Evolutionary conservation across 2,888 invertebrate species (phyloP).

Genomic region (Caenorhabditis japonica): DNA sequence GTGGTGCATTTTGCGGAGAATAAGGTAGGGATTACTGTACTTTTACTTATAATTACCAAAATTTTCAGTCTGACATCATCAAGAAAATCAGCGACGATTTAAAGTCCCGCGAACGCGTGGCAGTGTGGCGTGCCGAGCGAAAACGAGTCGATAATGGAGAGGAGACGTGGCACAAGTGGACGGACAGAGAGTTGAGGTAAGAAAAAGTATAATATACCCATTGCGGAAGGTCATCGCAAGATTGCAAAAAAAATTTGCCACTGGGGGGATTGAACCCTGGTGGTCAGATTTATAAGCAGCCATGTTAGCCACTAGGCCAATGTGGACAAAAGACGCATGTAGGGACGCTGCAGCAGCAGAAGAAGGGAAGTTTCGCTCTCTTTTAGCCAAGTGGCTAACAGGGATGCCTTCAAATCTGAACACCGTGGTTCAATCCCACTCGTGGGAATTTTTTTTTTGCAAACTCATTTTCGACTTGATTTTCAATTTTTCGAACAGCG

Average conservation of each 20-base stretch:
- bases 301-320: too few species aligned
- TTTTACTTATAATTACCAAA: not conserved
- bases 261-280: not conserved
- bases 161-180: conserved; percentile 44
- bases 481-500: too few species aligned
- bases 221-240: too few species aligned
- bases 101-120: conserved; percentile 31
- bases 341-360: not conserved
- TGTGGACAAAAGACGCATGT: not conserved
- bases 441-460: too few species aligned
- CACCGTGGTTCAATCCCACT: too few species aligned
- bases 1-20: conserved; percentile 48
- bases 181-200: conserved; percentile 43
- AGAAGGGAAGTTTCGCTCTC: not conserved
- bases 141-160: conserved; percentile 45
- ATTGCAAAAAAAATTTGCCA: too few species aligned
- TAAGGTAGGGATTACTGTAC: conserved; percentile 14
- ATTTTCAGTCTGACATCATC: conserved; percentile 26
- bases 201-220: too few species aligned
- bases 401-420: too few species aligned
- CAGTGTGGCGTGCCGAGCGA: conserved; percentile 56
- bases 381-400: too few species aligned
- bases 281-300: too few species aligned
- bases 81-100: conserved; percentile 51
- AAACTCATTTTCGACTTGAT: too few species aligned